A percentile compares a stretch with the other conserved stretches of the same genome.
Evolutionary conservation across 1,140 invertebrate species (phyloP).

Genomic region (Dreissena rostriformis): DNA sequence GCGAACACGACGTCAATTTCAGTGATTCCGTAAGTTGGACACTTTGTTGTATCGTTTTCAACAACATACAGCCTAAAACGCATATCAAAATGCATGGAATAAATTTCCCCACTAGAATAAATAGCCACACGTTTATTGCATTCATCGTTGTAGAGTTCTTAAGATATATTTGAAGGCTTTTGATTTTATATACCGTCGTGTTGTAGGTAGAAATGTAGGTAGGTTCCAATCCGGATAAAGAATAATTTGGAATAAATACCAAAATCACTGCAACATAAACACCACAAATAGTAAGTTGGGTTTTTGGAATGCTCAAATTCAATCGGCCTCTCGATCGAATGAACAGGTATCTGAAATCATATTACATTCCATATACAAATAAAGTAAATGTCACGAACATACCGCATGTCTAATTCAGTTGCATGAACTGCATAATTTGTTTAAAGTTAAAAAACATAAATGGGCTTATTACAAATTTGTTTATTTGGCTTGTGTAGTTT

Average conservation of each 20-base stretch:
- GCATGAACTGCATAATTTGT: too few species aligned
- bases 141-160: slow-evolving; percentile 58
- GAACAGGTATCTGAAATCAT: slow-evolving; percentile 92
- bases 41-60: slow-evolving; percentile 81
- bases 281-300: slow-evolving; percentile 87
- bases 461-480: too few species aligned
- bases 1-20: slow-evolving; percentile 67
- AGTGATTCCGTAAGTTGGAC: slow-evolving; percentile 73
- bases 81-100: slow-evolving; percentile 82
- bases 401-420: too few species aligned
- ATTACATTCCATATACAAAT: too few species aligned
- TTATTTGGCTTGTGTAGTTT: too few species aligned
- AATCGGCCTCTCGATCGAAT: slow-evolving; percentile 89
- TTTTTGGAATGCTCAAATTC: slow-evolving; percentile 89
- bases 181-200: slow-evolving; percentile 59
- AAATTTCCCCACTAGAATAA: slow-evolving; percentile 78
- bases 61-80: slow-evolving; percentile 81
- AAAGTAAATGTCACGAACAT: too few species aligned
- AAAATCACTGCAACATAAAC: slow-evolving; percentile 88
- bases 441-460: too few species aligned
- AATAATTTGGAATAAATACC: slow-evolving; percentile 89
- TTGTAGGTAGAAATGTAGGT: slow-evolving; percentile 5
- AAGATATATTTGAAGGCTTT: slow-evolving; percentile 54
- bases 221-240: slow-evolving; percentile 76
- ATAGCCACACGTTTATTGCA: slow-evolving; percentile 74